Evolutionary conservation across 1,140 invertebrate genomes (phyloP).

Genomic region (Drosophila lowei): DNA sequence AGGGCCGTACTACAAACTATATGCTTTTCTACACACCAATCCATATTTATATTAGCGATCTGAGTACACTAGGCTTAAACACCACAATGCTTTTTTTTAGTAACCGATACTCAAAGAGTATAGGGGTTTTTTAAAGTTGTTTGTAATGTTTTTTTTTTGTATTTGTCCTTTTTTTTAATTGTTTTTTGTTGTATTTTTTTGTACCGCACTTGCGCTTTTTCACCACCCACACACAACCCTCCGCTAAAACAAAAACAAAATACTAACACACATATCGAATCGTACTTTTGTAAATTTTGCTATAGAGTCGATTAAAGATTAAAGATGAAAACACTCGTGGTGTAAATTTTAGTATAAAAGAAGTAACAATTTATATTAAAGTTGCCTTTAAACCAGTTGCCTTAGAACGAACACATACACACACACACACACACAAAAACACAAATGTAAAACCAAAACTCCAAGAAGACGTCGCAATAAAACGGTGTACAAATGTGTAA

Average conservation of each 20-base stretch:
- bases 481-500: slow-evolving; percentile 2
- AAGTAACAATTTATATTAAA: slow-evolving; percentile 70
- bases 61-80: no score
- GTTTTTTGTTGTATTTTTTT: slow-evolving; percentile 5
- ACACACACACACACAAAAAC: slow-evolving; percentile 34
- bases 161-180: no score
- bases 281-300: slow-evolving; percentile 35
- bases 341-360: slow-evolving; percentile 60
- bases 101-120: no score
- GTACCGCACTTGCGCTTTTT: background rate
- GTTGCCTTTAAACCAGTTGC: slow-evolving; percentile 77
- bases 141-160: no score
- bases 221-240: slow-evolving; percentile 1
- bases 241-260: background rate
- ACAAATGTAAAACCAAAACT: slow-evolving; percentile 46
- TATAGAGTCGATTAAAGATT: background rate
- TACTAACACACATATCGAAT: slow-evolving; percentile 37
- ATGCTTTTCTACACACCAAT: no score
- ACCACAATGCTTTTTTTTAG: no score
- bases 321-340: slow-evolving; percentile 12
- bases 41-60: no score
- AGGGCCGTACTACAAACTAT: no score
- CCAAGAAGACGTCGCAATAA: slow-evolving; percentile 16
- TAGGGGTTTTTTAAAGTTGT: no score
- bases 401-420: slow-evolving; percentile 54